Base-by-base conservation (phyloP, 2,888 invertebrate species). In the Synergus laeviventris region DNA sequence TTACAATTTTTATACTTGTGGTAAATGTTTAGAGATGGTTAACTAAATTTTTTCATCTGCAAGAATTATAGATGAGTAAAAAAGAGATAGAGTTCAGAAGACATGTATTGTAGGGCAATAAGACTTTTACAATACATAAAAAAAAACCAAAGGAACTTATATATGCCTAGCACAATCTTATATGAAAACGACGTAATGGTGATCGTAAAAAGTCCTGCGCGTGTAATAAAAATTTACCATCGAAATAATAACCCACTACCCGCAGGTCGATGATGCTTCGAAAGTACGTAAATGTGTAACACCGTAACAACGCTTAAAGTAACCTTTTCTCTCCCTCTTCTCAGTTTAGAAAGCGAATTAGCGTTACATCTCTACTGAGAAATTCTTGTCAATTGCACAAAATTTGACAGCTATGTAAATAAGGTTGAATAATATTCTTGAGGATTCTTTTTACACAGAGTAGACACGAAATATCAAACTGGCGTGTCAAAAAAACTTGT, bases 171-270 rank as follows among this genome's bases (percentile, higher is more conserved):
- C 81, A 80, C 84, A 80, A 82, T 82, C 82, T 86, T 86, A 83
- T 85, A 83, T 82, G 83, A 83, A 82, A 84, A 84, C 84, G 84
- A 81, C 84, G 85, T 86, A 87, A 88, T 85, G 86, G 82, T 83
- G 81, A 82, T 87, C 87, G 86, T 87, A 87, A 88, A 88, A 86
- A 83, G 82, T 79, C 84, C 85, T 85, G 86, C 86, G 86, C 82
- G 85, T 80, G 84, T 84, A 83, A 88, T 88, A 88, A 88, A 88
- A 88, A 87, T 88, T 88, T 87, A 89, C 87, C 87, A 87, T 85
- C 78, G 84, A 85, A 87, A 87, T 87, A 87, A 89, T 88, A 86
- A 87, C 85, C 84, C 80, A 78, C 81, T 79, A 80, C 79, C 79
- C 81, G 78, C 79, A 78, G 78, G 78, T 81, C 78, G 80, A 74